Evolutionary conservation across 2,113 vertebrate genomes (phyloP), one percentile per base, ranked within the genome.

Genomic region (Hucho hucho): DNA sequence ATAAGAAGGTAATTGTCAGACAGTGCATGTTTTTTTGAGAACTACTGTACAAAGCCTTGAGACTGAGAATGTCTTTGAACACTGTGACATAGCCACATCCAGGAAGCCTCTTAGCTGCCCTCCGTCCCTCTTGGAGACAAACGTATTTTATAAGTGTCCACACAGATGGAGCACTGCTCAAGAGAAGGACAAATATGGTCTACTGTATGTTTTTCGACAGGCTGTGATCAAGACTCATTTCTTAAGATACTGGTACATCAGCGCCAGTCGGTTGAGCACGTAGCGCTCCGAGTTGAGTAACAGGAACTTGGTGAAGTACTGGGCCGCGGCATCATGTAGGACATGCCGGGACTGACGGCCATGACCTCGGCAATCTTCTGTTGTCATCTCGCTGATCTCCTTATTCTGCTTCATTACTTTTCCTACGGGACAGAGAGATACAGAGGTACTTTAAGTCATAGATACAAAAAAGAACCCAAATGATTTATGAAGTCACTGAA

Each of bases 231-330:
- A 14, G 13, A 13, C 71, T 84, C 76, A 95, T 72, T 95, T 94
- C 85, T 93, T 95, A 71, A 95, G 89, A 90, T 92, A 93, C 89
- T 95, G 93, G 86, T 95, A 94, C 93, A 95, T 93, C 67, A 94
- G 88, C 0, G 93, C 88, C 13, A 92, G 77, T 4, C 92, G 92
- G 73, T 94, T 93, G 75, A 94, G 91, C 88, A 91, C 79, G 83
- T 93, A 94, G 79, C 90, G 90, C 87, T 93, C 94, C 0, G 92
- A 92, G 89, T 89, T 93, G 84, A 94, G 89, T 25, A 94, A 76
- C 86, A 94, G 89, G 26, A 94, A 76, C 86, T 94, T 95, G 66
- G 90, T 93, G 83, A 94, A 91, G 80, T 95, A 94, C 85, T 94
- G 0, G 92, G 90, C 24, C 87, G 89, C n/a, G 91, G 91, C 6